Evolutionary conservation across 2,113 vertebrate genomes (phyloP).

Genomic region (Strix aluco): DNA sequence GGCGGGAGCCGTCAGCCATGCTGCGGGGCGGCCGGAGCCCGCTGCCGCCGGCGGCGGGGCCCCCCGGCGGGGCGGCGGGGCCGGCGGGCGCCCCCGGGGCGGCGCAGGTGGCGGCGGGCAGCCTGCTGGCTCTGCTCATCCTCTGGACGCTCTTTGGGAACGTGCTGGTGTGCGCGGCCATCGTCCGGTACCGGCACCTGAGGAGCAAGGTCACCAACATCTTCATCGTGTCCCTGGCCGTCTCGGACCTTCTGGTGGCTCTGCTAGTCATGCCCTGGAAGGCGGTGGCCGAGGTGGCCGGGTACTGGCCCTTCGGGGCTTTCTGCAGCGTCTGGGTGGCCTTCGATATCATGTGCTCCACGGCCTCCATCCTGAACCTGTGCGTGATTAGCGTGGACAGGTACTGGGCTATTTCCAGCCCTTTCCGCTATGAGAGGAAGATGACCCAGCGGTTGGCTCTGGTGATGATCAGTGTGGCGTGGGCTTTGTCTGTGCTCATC

Average conservation of each 20-base stretch:
- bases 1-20: conserved; percentile 11
- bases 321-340: conserved; percentile 96
- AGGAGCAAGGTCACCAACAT: conserved; percentile 91
- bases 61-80: background rate
- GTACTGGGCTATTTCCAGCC: conserved; percentile 95
- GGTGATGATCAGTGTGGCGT: conserved; percentile 87
- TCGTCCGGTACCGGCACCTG: conserved; percentile 88
- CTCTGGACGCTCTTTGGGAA: conserved; percentile 93
- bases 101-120: conserved; percentile 82
- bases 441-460: conserved; percentile 91
- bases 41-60: background rate
- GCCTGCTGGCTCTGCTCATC: conserved; percentile 86
- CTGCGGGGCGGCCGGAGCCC: background rate
- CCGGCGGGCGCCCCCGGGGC: conserved; percentile 17
- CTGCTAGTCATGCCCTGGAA: conserved; percentile 98
- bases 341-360: conserved; percentile 98
- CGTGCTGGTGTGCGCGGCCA: conserved; percentile 88
- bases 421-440: conserved; percentile 92
- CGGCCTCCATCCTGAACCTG: conserved; percentile 94
- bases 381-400: conserved; percentile 94
- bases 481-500: conserved; percentile 91
- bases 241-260: conserved; percentile 92
- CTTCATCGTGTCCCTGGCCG: conserved; percentile 92
- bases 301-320: conserved; percentile 93
- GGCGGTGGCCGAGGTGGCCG: conserved; percentile 90